phyloP scores from a whole-genome alignment of 2,113 vertebrate species.

The Sula dactylatra region DNA sequence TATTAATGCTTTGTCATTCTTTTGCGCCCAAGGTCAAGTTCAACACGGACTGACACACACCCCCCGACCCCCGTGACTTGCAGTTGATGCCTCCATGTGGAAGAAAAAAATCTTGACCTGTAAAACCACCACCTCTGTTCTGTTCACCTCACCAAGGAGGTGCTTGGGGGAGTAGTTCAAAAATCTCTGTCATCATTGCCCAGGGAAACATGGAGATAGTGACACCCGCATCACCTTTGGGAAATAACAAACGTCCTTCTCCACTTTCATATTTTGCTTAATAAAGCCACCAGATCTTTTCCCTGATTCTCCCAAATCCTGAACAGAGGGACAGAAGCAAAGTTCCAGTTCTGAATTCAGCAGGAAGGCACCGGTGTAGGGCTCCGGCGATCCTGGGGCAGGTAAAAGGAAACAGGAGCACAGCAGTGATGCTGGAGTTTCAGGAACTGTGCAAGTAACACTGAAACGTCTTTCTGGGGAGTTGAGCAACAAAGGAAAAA shows the following conservation, averaged over 20 bases:
- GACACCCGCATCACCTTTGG: neutral
- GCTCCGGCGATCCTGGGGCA: neutral
- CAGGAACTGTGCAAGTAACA: neutral
- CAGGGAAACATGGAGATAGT: fast-evolving
- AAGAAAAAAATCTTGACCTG: fast-evolving
- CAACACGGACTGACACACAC: fast-evolving
- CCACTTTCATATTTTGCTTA: neutral
- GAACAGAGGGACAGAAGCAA: neutral
- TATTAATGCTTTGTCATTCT: neutral
- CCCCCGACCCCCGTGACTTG: fast-evolving
- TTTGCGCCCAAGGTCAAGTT: neutral
- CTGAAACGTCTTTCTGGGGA: neutral
- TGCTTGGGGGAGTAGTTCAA: no score
- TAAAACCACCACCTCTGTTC: neutral
- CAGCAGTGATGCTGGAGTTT: neutral
- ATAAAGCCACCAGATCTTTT: neutral
- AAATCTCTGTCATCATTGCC: neutral
- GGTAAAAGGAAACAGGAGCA: neutral
- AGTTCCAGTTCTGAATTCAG: neutral
- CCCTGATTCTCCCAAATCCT: neutral
- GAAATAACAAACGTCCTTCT: neutral
- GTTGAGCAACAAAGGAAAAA: neutral
- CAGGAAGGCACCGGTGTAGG: neutral
- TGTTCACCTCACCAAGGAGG: neutral
- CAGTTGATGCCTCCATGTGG: fast-evolving